A percentile compares a stretch with the other conserved stretches of the same genome.
Conservation (phyloP, 2,113 vertebrate species). For the Crotalus horridus region DNA sequence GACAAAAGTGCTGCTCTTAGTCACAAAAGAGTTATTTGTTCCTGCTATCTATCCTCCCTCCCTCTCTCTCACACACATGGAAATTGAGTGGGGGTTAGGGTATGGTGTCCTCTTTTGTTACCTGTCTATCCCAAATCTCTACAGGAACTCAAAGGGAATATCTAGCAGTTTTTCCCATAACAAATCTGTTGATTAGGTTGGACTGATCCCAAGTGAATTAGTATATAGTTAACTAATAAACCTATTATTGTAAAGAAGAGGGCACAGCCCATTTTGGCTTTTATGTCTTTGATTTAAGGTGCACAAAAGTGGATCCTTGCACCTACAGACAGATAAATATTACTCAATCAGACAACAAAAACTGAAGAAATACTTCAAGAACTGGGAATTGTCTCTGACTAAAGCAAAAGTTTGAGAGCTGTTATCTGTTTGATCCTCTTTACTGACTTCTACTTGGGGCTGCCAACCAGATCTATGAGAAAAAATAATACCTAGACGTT, state of each 20-base stretch:
- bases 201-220: background rate
- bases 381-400: background rate
- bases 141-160: background rate
- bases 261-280: background rate
- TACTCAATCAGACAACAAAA: background rate
- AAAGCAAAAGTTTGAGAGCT: background rate
- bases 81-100: background rate
- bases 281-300: background rate
- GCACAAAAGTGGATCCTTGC: background rate
- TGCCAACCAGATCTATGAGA: background rate
- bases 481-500: conserved; percentile 67
- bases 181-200: background rate
- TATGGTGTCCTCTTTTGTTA: background rate
- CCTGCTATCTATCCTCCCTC: background rate
- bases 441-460: background rate
- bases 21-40: background rate
- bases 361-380: background rate
- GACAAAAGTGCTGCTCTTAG: background rate
- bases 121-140: background rate
- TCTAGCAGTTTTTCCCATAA: background rate
- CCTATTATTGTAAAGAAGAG: background rate
- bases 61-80: background rate
- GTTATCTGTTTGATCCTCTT: background rate
- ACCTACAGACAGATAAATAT: background rate
- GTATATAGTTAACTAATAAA: background rate